phyloP scores from a whole-genome alignment of 1,140 invertebrate species.

The Armadillidium nasatum region DNA sequence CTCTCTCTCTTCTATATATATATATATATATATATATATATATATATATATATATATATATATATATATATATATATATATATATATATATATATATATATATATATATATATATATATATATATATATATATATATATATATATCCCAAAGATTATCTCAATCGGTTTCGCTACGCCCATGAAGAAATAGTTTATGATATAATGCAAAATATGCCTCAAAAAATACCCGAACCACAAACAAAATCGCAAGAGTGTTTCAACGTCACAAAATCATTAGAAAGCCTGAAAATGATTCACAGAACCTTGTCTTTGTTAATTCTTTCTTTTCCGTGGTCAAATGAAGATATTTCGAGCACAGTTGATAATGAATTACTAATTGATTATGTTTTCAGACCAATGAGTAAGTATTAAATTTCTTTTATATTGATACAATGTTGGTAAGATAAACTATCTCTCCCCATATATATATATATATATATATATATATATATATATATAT shows the following conservation, averaged over 20 bases:
- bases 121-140: too few relatives aligned
- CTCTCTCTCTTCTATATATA: too few relatives aligned
- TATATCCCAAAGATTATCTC: slow-evolving; percentile 14
- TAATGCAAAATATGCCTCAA: slow-evolving; percentile 1
- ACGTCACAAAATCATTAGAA: not conserved
- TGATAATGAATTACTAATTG: not conserved
- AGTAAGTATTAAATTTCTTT: not conserved
- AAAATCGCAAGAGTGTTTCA: not conserved
- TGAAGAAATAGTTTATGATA: slow-evolving; percentile 22
- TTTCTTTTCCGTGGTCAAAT: not conserved
- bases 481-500: slow-evolving; percentile 15
- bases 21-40: too few relatives aligned
- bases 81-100: too few relatives aligned
- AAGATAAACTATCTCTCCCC: not conserved
- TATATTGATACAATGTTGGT: not conserved
- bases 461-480: not conserved
- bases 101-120: too few relatives aligned
- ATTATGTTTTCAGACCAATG: not conserved
- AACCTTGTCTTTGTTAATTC: not conserved
- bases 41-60: too few relatives aligned
- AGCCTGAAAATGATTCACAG: not conserved
- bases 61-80: too few relatives aligned
- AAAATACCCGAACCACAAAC: not conserved
- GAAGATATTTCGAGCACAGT: not conserved
- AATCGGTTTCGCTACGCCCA: slow-evolving; percentile 3